Evolutionary conservation across 2,888 invertebrate species (phyloP).

Genomic region (Augochlorella aurata): DNA sequence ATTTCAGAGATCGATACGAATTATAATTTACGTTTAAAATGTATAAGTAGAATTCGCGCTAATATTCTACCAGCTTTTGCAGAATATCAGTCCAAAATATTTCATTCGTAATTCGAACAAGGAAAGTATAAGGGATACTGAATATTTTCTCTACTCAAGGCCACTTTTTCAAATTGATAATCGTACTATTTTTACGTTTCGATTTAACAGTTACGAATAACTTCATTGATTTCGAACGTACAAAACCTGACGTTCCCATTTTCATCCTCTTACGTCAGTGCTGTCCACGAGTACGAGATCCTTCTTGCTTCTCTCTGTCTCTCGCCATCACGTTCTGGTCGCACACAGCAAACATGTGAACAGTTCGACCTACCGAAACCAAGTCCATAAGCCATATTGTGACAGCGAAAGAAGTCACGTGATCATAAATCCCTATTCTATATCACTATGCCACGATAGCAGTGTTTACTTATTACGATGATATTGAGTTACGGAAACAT

Average conservation of each 20-base stretch:
- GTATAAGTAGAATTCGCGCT: not conserved
- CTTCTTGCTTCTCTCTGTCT: not conserved
- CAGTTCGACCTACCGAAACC: not conserved
- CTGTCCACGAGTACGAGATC: not conserved
- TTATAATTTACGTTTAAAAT: not conserved
- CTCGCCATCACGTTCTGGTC: not conserved
- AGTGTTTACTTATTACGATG: not conserved
- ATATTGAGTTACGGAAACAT: too few relatives aligned
- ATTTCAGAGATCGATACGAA: not conserved
- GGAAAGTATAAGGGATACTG: not conserved
- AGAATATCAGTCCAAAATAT: slow-evolving; percentile 1
- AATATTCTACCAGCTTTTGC: not conserved
- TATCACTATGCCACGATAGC: not conserved
- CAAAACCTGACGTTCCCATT: not conserved
- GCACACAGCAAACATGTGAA: not conserved
- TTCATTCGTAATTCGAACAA: slow-evolving; percentile 8
- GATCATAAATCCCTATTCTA: not conserved
- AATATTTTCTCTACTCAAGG: slow-evolving; percentile 7
- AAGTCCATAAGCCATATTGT: not conserved
- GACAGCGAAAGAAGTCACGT: not conserved
- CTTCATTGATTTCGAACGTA: not conserved
- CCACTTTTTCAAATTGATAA: not conserved
- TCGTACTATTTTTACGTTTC: not conserved
- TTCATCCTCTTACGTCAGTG: not conserved
- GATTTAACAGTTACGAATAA: not conserved